phyloP scores from a whole-genome alignment of 2,888 invertebrate species.

The Yponomeuta sedellus region DNA sequence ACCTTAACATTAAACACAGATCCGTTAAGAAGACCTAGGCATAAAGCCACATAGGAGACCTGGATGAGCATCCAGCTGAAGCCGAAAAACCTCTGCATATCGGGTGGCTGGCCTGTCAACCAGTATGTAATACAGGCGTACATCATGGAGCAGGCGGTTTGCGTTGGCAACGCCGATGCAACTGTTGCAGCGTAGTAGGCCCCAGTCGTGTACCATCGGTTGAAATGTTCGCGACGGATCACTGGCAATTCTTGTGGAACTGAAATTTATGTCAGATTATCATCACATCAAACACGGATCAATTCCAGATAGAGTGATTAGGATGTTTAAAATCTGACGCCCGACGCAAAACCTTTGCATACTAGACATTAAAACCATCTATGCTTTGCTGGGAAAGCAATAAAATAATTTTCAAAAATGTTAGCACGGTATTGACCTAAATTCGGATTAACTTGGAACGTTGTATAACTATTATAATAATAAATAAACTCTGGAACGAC shows the following conservation, averaged over 20 bases:
- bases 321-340: background rate
- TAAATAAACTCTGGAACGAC: no score
- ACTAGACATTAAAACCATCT: no score
- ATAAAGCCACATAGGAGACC: conserved; percentile 90
- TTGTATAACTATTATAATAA: no score
- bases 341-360: no score
- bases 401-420: no score
- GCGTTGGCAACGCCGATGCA: conserved; percentile 88
- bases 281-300: no score
- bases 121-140: conserved; percentile 89
- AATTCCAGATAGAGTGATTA: background rate
- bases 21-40: conserved; percentile 90
- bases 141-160: conserved; percentile 83
- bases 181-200: conserved; percentile 89
- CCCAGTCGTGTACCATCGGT: conserved; percentile 91
- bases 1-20: conserved; percentile 88
- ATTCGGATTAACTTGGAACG: no score
- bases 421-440: no score
- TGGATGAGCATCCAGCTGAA: conserved; percentile 84
- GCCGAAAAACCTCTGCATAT: conserved; percentile 81
- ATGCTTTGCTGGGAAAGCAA: no score
- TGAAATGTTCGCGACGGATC: conserved; percentile 88
- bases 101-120: conserved; percentile 91
- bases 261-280: conserved; percentile 42
- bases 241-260: conserved; percentile 91